Base-by-base conservation (phyloP, 92 coral and sea anemone genomes). In the Isaurus tuberculatus region DNA sequence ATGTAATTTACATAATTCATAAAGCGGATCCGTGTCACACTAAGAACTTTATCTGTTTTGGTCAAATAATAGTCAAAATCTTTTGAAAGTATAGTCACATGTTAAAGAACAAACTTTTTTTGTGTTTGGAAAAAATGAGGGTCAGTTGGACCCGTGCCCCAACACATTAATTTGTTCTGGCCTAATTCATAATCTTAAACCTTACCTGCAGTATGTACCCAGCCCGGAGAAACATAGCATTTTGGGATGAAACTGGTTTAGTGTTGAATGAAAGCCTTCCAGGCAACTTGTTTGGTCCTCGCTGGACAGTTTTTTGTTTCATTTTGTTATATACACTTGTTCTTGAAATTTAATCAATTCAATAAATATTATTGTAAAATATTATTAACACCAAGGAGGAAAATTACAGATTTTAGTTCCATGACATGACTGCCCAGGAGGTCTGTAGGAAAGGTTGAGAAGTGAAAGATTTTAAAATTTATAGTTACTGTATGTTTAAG, bases 151-250 rank as follows among this genome's bases (percentile, higher is more conserved):
- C 11, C 46, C 9, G 7, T 40, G 46, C 46, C 42, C 42, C 46
- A 40, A 40, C 46, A 2, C 46, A 40, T 40, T 40, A 40, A 40
- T 40, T 40, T 40, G 46, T 3, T 40, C 46, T 40, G 46, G 46
- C 58, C 16, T 48, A 11, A 48, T 48, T 48, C 57, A 49, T 49
- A 49, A 49, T 49, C 58, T 15, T 13, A 15, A 49, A 49, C 58
- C 11, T 49, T 49, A 49, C 58, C 58, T 49, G 58, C 58, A 49
- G 58, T 49, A 49, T 49, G 58, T 49, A 49, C 58, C 58, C 58
- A 49, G 58, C 58, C 58, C 13, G 58, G 58, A 49, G 58, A 49
- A 49, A 49, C 20, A 13, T 49, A 49, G 20, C 58, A 49, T 49
- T 49, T 49, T 49, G 58, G 58, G 58, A 49, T 49, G 58, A 49